phyloP scores from a whole-genome alignment of 2,113 vertebrate species.

The Sporophila hypoxantha region DNA sequence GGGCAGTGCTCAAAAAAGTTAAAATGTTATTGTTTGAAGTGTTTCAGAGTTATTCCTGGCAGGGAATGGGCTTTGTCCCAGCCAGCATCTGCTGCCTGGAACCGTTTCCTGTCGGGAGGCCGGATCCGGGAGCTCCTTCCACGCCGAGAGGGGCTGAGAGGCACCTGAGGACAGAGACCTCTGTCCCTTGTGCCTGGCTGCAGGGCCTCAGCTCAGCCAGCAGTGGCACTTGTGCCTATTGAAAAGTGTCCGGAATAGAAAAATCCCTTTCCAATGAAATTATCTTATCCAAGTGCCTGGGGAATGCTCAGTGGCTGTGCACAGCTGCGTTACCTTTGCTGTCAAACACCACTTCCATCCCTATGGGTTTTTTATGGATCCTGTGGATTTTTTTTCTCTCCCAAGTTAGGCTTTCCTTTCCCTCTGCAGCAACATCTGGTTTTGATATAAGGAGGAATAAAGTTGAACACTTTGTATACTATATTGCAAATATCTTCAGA shows the following conservation, averaged over 20 bases:
- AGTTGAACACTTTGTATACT: neutral
- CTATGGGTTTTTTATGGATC: neutral
- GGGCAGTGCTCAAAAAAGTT: neutral
- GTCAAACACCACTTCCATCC: neutral
- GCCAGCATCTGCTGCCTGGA: neutral
- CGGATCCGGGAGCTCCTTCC: neutral
- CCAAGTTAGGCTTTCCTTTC: neutral
- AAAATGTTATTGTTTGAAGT: constrained; percentile 33
- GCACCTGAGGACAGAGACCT: neutral
- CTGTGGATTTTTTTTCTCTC: neutral
- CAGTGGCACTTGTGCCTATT: neutral
- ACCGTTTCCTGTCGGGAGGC: neutral
- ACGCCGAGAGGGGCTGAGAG: neutral
- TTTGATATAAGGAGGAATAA: neutral
- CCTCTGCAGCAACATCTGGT: neutral
- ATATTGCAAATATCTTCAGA: neutral
- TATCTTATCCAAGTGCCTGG: neutral
- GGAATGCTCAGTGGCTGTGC: neutral
- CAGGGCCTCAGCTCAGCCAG: neutral
- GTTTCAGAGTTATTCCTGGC: constrained; percentile 16
- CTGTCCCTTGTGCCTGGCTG: neutral
- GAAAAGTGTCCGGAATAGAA: neutral
- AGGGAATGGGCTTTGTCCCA: neutral
- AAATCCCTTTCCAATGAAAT: neutral
- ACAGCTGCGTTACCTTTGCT: neutral